Percentiles rank a stretch among this genome's conserved stretches.
Conservation (phyloP, 1,140 invertebrate genomes). For the Sminthurides bifidus region DNA sequence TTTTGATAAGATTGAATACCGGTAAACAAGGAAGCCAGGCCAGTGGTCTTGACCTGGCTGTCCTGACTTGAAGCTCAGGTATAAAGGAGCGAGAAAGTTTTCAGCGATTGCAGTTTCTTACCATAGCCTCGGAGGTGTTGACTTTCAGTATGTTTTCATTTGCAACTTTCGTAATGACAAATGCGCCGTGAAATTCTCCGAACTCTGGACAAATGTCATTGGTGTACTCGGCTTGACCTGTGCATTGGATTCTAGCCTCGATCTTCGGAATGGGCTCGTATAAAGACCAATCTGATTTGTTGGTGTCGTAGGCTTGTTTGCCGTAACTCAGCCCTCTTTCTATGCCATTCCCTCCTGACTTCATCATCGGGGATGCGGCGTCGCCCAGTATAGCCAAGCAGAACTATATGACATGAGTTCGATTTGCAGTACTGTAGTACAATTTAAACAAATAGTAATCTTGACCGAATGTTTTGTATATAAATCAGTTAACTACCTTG, state of each 20-base stretch:
- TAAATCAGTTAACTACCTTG: constrained; percentile 45
- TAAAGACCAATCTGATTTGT: constrained; percentile 36
- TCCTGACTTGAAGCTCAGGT: neutral
- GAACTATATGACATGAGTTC: constrained; percentile 23
- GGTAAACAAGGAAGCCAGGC: neutral
- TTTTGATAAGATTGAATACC: neutral
- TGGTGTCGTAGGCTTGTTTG: constrained; percentile 38
- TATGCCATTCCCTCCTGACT: constrained; percentile 17
- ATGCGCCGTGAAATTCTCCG: constrained; percentile 38
- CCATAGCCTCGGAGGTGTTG: constrained; percentile 34
- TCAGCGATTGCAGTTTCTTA: no score
- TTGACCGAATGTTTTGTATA: neutral
- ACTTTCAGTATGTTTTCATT: constrained; percentile 34
- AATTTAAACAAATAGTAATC: neutral
- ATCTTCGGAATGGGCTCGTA: constrained; percentile 40
- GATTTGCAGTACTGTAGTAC: neutral
- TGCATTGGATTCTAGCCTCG: constrained; percentile 36
- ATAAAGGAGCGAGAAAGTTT: no score
- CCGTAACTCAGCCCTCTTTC: constrained; percentile 34
- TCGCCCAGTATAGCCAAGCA: constrained; percentile 32
- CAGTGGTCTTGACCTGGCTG: neutral
- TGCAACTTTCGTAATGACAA: constrained; percentile 37
- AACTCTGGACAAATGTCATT: constrained; percentile 37
- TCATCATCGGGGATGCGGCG: constrained; percentile 8
- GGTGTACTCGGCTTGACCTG: constrained; percentile 40